Evolutionary conservation across 2,113 vertebrate species (phyloP).

Genomic region (Anas platyrhynchos): DNA sequence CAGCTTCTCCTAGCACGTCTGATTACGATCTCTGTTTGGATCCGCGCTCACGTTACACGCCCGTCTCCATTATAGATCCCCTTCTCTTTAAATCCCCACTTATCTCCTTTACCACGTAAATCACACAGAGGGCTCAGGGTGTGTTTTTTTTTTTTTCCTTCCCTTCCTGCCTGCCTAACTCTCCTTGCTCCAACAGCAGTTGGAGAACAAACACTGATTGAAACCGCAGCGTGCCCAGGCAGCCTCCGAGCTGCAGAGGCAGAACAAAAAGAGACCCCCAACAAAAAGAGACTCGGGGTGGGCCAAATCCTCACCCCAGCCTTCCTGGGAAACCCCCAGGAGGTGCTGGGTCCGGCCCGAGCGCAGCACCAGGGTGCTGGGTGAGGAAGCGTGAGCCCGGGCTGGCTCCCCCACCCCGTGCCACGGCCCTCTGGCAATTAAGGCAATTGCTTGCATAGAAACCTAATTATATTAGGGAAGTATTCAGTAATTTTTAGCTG

Average conservation of each 20-base stretch:
- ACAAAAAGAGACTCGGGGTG: neutral
- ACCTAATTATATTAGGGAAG: conserved; percentile 40
- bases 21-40: conserved; percentile 54
- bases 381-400: neutral
- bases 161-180: neutral
- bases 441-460: conserved; percentile 32
- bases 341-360: neutral
- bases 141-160: too few relatives aligned
- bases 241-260: neutral
- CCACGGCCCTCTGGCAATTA: conserved; percentile 8
- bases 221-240: neutral
- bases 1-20: conserved; percentile 26
- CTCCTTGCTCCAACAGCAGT: neutral
- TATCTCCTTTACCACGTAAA: conserved; percentile 48
- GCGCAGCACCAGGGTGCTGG: fast-evolving
- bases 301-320: neutral
- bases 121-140: neutral
- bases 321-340: neutral
- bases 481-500: conserved; percentile 55
- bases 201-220: neutral
- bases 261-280: neutral
- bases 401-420: neutral
- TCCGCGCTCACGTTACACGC: neutral
- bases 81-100: conserved; percentile 26
- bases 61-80: conserved; percentile 9